Conservation (phyloP, 2,113 vertebrate species). For the Pteropus alecto region DNA sequence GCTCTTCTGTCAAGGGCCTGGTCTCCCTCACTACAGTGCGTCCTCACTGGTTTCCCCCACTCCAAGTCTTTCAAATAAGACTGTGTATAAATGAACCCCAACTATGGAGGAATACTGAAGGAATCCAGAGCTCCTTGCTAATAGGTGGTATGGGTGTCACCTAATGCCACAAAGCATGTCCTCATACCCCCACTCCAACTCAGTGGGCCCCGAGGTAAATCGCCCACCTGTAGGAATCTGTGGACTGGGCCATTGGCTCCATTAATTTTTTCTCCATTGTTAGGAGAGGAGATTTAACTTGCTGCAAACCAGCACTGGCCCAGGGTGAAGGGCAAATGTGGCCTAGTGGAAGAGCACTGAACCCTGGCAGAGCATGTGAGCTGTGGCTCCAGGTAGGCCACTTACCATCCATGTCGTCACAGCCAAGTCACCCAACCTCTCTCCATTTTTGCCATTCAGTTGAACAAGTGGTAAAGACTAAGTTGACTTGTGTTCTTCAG, state of each 20-base stretch:
- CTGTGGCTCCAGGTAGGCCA: neutral
- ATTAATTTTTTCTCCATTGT: no score
- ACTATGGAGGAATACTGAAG: neutral
- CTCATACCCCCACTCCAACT: neutral
- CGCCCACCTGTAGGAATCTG: neutral
- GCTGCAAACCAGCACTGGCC: neutral
- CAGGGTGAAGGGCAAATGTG: neutral
- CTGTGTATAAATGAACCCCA: neutral
- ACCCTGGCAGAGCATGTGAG: neutral
- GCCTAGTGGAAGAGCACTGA: neutral
- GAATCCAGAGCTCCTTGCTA: neutral
- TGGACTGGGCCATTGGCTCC: neutral
- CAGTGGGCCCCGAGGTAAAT: no score
- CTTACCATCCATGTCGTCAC: neutral
- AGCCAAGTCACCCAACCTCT: neutral
- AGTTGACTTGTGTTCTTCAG: neutral
- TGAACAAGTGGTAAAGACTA: neutral
- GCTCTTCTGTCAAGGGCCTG: neutral
- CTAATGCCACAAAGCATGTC: neutral
- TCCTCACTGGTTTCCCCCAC: neutral
- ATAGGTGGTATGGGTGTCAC: neutral
- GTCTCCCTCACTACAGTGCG: neutral
- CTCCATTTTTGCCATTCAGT: neutral
- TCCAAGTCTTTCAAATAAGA: neutral
- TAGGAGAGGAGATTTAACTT: neutral